These are phyloP conservation scores for Pithys albifrons DNA, from an alignment of 2,113 vertebrate species.

Conservation along the genomic window DNA sequence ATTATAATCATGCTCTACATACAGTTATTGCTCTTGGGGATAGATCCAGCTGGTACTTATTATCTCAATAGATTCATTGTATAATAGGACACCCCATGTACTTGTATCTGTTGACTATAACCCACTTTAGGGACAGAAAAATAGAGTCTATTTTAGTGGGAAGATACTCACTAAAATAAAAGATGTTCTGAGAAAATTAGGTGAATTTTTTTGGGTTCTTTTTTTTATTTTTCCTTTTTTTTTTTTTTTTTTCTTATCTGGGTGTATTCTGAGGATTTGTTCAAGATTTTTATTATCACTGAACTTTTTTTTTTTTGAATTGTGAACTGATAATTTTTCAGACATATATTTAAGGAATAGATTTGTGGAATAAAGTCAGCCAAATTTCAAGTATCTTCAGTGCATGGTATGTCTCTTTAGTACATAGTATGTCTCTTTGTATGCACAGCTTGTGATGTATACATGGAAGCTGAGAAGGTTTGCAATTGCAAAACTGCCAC, in stretches of 20 bases:
- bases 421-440: background rate
- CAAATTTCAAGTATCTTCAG: background rate
- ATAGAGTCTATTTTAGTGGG: background rate
- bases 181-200: background rate
- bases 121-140: background rate
- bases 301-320: background rate
- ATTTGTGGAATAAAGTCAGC: background rate
- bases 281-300: background rate
- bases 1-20: slow-evolving; percentile 26
- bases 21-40: slow-evolving; percentile 42
- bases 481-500: background rate
- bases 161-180: background rate
- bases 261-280: background rate
- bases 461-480: background rate
- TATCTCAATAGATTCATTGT: slow-evolving; percentile 36
- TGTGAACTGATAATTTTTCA: background rate
- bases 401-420: background rate
- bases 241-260: background rate
- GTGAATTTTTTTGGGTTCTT: accelerated
- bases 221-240: too few relatives aligned
- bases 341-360: background rate
- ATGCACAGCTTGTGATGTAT: background rate
- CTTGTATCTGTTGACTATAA: background rate
- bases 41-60: slow-evolving; percentile 57
- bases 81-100: background rate